Evolutionary conservation across 2,113 vertebrate species (phyloP).

Genomic region (Actinemys pallida): DNA sequence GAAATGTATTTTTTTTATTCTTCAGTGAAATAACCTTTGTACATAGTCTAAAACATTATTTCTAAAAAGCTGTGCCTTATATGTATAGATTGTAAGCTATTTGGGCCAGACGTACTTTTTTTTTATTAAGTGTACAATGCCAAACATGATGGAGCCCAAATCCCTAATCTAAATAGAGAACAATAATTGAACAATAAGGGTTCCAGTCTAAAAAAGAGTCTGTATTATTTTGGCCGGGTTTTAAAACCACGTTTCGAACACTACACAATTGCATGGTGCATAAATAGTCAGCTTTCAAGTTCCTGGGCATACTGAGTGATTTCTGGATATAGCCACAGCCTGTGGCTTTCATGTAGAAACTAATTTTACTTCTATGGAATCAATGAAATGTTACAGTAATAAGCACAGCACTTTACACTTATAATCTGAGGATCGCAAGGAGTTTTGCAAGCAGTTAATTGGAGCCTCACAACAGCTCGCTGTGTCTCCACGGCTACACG

Average conservation of each 20-base stretch:
- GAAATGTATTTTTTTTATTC: neutral
- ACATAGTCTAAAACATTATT: rapidly evolving
- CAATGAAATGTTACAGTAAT: neutral
- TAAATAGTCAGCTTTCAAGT: neutral
- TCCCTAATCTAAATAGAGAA: neutral
- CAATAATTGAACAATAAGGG: neutral
- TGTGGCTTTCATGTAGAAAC: neutral
- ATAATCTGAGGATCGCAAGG: neutral
- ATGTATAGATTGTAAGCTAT: neutral
- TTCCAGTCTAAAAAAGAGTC: neutral
- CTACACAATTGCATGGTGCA: neutral
- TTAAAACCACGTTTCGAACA: neutral
- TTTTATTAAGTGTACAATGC: neutral
- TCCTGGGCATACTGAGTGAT: neutral
- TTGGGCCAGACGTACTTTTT: neutral
- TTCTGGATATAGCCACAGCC: neutral
- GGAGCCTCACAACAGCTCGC: neutral
- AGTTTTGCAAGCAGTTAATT: neutral
- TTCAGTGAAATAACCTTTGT: rapidly evolving
- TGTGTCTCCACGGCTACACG: neutral
- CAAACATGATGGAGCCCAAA: neutral
- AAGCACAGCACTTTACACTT: neutral
- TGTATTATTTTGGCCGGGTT: neutral
- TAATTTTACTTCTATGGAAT: neutral
- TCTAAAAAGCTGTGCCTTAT: neutral